A percentile compares a stretch with the other conserved stretches of the same genome.
Conservation (phyloP, 2,888 invertebrate species). For the Apodemia mormo region DNA sequence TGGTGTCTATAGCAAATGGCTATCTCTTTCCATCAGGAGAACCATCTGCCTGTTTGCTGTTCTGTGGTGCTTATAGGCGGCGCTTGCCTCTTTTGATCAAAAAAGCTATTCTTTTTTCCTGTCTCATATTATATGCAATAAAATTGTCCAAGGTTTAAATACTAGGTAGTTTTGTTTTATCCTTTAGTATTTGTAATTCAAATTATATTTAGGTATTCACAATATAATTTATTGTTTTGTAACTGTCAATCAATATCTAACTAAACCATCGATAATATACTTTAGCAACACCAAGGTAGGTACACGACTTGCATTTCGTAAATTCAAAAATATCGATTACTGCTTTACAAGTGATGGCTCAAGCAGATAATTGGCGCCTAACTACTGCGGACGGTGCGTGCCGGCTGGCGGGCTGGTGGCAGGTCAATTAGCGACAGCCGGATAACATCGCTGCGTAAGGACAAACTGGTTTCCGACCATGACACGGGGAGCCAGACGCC, state of each 20-base stretch:
- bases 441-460: constrained; percentile 26
- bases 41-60: too few relatives aligned
- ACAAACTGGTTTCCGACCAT: not conserved
- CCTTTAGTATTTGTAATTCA: too few relatives aligned
- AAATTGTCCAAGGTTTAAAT: too few relatives aligned
- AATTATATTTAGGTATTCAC: too few relatives aligned
- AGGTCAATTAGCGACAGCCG: constrained; percentile 26
- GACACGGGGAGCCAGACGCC: not conserved
- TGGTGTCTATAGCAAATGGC: too few relatives aligned
- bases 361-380: constrained; percentile 2
- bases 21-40: too few relatives aligned
- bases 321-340: constrained; percentile 4
- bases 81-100: too few relatives aligned
- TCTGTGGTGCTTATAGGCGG: too few relatives aligned
- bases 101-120: too few relatives aligned
- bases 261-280: not conserved
- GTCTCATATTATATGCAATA: too few relatives aligned
- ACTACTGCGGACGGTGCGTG: not conserved
- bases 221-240: too few relatives aligned
- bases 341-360: not conserved
- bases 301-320: not conserved
- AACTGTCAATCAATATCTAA: not conserved
- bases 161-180: too few relatives aligned
- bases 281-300: not conserved
- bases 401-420: constrained; percentile 3